phyloP scores from a whole-genome alignment of 2,888 invertebrate species.

The Trimorus sp. region DNA sequence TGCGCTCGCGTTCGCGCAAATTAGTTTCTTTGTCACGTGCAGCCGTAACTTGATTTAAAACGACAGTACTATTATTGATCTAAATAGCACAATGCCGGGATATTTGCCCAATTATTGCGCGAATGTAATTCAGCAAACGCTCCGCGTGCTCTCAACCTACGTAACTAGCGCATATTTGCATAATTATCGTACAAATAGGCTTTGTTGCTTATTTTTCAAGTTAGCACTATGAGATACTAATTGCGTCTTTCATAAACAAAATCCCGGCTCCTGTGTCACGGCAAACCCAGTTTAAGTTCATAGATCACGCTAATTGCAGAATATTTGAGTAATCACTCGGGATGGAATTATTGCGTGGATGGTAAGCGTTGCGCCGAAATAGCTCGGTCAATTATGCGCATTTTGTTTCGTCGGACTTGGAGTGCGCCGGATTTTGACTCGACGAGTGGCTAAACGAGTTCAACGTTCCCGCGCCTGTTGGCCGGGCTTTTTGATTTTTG shows the following conservation, averaged over 20 bases:
- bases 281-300: neutral
- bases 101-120: conserved; percentile 60
- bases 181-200: conserved; percentile 45
- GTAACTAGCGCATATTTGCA: conserved; percentile 49
- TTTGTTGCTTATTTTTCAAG: conserved; percentile 43
- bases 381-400: no score
- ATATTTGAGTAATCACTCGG: neutral
- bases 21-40: conserved; percentile 43
- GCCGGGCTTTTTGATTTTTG: no score
- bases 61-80: conserved; percentile 39
- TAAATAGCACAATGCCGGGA: conserved; percentile 44
- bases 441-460: no score
- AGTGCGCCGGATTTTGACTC: no score
- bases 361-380: no score
- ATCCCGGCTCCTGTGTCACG: conserved; percentile 1
- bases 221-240: conserved; percentile 17
- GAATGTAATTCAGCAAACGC: conserved; percentile 39
- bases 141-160: conserved; percentile 11
- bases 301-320: neutral
- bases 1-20: conserved; percentile 19
- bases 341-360: no score
- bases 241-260: conserved; percentile 29
- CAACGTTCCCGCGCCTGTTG: no score
- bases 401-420: no score
- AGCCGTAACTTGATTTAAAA: conserved; percentile 31